These are phyloP conservation scores for Cladorhizidae sp. DNA, from an alignment of 37 sponge, comb jelly and placozoan genomes.

Conservation along the genomic window DNA sequence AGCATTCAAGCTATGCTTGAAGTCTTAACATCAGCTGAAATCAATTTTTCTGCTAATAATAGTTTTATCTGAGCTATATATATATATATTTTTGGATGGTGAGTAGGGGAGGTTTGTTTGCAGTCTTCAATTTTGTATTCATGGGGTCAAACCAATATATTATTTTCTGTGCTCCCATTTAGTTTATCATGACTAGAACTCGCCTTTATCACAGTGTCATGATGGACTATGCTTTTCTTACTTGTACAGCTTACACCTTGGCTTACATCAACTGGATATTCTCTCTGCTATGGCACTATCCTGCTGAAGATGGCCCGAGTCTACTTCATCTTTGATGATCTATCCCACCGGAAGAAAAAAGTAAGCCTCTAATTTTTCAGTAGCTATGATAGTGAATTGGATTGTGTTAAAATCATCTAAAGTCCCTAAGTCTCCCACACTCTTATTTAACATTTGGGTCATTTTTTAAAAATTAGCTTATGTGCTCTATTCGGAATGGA, in stretches of 20 bases:
- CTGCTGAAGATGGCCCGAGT: constrained; percentile 53
- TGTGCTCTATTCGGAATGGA: too few relatives aligned
- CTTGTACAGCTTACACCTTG: constrained; percentile 12
- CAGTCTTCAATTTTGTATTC: too few relatives aligned
- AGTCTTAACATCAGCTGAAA: too few relatives aligned
- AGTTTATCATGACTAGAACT: too few relatives aligned
- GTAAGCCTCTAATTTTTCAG: not conserved
- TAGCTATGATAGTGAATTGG: not conserved
- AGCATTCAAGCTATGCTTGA: too few relatives aligned
- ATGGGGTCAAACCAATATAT: too few relatives aligned
- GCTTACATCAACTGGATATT: constrained; percentile 50
- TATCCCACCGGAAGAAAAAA: constrained; percentile 11
- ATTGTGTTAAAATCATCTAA: not conserved
- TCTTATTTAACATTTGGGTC: not conserved
- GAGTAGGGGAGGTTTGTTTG: too few relatives aligned
- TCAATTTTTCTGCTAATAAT: too few relatives aligned
- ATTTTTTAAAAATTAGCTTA: too few relatives aligned
- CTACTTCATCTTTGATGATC: constrained; percentile 50
- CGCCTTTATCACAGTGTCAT: not conserved
- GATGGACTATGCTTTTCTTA: not conserved
- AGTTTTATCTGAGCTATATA: too few relatives aligned
- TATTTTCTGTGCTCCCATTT: too few relatives aligned
- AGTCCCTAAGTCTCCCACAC: not conserved
- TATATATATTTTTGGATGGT: too few relatives aligned
- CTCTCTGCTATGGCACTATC: constrained; percentile 55